A percentile compares a stretch with the other conserved stretches of the same genome.
Evolutionary conservation across 2,113 vertebrate genomes (phyloP).

Genomic region (Bungarus multicinctus): DNA sequence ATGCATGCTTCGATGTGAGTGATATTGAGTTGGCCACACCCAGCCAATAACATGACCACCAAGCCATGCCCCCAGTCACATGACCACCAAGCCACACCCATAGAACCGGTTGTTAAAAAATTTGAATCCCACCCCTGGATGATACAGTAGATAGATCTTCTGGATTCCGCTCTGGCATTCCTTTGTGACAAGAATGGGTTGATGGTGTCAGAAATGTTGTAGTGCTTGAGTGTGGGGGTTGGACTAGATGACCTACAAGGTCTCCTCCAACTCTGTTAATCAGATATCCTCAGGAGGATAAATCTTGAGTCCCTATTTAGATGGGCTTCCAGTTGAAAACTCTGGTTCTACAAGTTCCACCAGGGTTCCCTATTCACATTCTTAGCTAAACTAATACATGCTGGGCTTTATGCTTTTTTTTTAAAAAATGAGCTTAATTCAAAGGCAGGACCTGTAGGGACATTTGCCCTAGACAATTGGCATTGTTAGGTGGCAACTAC

Average conservation of each 20-base stretch:
- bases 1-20: too few relatives aligned
- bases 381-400: neutral
- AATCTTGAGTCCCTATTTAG: neutral
- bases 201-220: too few relatives aligned
- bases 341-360: neutral
- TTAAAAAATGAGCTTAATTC: neutral
- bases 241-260: too few relatives aligned
- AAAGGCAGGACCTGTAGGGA: neutral
- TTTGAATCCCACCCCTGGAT: too few relatives aligned
- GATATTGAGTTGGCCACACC: too few relatives aligned
- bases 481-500: neutral
- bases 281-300: neutral
- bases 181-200: neutral
- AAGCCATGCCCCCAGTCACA: too few relatives aligned
- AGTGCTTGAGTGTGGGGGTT: too few relatives aligned
- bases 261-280: too few relatives aligned
- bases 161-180: neutral
- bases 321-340: neutral
- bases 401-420: neutral
- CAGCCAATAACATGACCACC: too few relatives aligned
- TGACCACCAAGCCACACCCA: too few relatives aligned
- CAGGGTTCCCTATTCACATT: neutral
- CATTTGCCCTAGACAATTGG: neutral
- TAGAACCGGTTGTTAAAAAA: too few relatives aligned
- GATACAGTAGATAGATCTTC: neutral